phyloP scores from a whole-genome alignment of 1,140 invertebrate species.

The Nebria ingens region DNA sequence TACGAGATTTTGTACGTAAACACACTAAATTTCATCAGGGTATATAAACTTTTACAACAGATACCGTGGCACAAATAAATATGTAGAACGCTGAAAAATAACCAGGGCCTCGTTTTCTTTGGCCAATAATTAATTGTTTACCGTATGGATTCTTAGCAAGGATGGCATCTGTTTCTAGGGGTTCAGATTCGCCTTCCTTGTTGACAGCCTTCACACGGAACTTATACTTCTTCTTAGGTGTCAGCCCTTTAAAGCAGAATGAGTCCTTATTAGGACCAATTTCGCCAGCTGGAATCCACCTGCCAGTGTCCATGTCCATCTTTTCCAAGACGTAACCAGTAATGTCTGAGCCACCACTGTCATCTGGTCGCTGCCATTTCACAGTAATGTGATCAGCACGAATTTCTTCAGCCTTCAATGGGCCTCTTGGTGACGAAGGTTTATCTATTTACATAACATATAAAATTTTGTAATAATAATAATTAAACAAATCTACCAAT shows the following conservation, averaged over 20 bases:
- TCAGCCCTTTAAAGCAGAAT: constrained; percentile 85
- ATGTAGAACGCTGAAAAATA: background rate
- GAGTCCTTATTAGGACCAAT: constrained; percentile 69
- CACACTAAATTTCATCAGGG: background rate
- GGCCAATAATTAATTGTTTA: constrained; percentile 32
- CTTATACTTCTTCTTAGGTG: constrained; percentile 96
- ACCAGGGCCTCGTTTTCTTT: constrained; percentile 4
- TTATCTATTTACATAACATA: constrained; percentile 66
- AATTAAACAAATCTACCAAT: no score
- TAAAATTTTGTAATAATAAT: no score
- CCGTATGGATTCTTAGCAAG: constrained; percentile 94
- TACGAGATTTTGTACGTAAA: no score
- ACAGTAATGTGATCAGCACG: constrained; percentile 85
- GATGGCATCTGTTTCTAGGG: constrained; percentile 82
- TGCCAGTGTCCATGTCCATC: constrained; percentile 85
- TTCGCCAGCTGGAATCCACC: constrained; percentile 87
- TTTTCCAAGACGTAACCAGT: constrained; percentile 96
- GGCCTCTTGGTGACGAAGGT: constrained; percentile 74
- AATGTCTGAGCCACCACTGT: constrained; percentile 85
- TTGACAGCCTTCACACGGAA: constrained; percentile 97
- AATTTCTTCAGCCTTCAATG: constrained; percentile 77
- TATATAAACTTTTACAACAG: background rate
- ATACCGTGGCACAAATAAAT: background rate
- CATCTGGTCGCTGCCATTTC: constrained; percentile 89
- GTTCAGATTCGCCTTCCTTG: constrained; percentile 96